Percentiles rank a stretch among this genome's conserved stretches.
phyloP scores from a whole-genome alignment of 2,888 invertebrate genomes.

The Leptarthrus brevirostris region DNA sequence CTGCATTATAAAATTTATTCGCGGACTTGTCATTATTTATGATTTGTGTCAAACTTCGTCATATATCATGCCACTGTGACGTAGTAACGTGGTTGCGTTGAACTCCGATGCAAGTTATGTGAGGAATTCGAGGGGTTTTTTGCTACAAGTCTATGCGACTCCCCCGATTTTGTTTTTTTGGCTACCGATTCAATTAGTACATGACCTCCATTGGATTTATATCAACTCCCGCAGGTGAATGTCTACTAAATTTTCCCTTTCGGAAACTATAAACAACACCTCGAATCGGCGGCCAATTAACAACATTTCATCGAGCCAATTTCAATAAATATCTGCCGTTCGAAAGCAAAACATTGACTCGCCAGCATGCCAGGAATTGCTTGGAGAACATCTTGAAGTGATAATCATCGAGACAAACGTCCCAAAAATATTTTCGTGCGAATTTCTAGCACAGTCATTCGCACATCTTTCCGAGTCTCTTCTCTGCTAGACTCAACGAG shows the following conservation, averaged over 20 bases:
- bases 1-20: slow-evolving; percentile 61
- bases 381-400: slow-evolving; percentile 35
- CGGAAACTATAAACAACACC: slow-evolving; percentile 22
- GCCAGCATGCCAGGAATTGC: slow-evolving; percentile 29
- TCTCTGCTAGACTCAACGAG: not conserved
- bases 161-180: no score
- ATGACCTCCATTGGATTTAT: no score
- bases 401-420: slow-evolving; percentile 38
- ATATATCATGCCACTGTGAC: slow-evolving; percentile 59
- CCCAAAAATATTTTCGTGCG: slow-evolving; percentile 37
- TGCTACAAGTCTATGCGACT: no score
- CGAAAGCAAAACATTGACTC: slow-evolving; percentile 25
- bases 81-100: no score
- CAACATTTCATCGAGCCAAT: slow-evolving; percentile 29
- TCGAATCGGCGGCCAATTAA: slow-evolving; percentile 29
- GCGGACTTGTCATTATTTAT: slow-evolving; percentile 66
- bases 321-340: slow-evolving; percentile 24
- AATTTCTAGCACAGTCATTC: slow-evolving; percentile 5
- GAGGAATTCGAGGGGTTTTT: no score
- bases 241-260: not conserved
- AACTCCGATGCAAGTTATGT: no score
- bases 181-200: no score
- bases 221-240: slow-evolving; percentile 22
- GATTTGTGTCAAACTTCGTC: slow-evolving; percentile 64
- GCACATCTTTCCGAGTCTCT: not conserved